These are phyloP conservation scores for Lemur catta DNA, from an alignment of 2,797 vertebrate genomes.

Conservation along the genomic window DNA sequence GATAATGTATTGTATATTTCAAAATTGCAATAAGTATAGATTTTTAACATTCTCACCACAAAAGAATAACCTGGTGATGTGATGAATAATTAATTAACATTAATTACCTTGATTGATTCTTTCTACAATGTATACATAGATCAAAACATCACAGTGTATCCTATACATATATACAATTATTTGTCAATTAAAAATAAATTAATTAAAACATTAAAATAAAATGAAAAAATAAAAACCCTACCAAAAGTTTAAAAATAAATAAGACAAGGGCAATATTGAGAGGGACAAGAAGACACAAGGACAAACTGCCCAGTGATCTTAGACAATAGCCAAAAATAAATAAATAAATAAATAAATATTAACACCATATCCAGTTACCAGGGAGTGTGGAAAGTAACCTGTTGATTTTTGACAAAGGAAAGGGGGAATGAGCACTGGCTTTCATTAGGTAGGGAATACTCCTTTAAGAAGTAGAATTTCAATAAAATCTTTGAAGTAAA, in stretches of 20 bases:
- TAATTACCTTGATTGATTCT: background rate
- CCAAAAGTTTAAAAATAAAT: background rate
- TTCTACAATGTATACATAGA: background rate
- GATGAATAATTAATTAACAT: no score
- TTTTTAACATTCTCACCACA: background rate
- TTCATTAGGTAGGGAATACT: background rate
- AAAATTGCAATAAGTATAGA: background rate
- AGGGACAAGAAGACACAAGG: background rate
- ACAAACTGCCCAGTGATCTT: background rate
- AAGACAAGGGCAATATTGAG: background rate
- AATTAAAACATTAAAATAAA: background rate
- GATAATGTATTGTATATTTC: background rate
- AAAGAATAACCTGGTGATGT: background rate
- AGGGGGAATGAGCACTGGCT: background rate
- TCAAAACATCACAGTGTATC: background rate
- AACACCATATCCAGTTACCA: background rate
- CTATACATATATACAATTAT: background rate
- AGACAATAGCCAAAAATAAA: background rate
- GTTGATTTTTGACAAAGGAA: constrained; percentile 6
- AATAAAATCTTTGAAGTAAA: background rate
- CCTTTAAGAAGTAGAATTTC: background rate
- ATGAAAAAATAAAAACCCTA: background rate
- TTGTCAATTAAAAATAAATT: background rate
- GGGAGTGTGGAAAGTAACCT: background rate
- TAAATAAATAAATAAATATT: background rate